Conservation (phyloP, 2,113 vertebrate genomes). For the Limanda limanda region DNA sequence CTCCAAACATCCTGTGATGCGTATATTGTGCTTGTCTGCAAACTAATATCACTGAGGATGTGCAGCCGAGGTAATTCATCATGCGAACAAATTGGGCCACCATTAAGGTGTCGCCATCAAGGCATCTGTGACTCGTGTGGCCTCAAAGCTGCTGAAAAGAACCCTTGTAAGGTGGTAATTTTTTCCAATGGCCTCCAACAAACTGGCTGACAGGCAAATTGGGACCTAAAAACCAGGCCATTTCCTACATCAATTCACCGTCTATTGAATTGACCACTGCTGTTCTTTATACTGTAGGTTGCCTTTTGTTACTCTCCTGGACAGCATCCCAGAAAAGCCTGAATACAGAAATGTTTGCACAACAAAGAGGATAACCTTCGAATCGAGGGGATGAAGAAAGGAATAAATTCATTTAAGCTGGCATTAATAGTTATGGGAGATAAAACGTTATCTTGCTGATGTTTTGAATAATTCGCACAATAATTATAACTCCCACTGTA, state of each 20-base stretch:
- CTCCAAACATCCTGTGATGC: slow-evolving; percentile 12
- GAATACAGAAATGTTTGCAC: slow-evolving; percentile 13
- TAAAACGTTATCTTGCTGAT: not conserved
- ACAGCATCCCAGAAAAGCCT: slow-evolving; percentile 14
- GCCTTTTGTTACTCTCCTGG: slow-evolving; percentile 4
- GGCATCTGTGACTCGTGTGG: slow-evolving; percentile 31
- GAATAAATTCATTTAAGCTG: not conserved
- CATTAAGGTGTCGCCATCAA: slow-evolving; percentile 24
- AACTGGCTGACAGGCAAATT: slow-evolving; percentile 45
- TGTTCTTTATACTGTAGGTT: slow-evolving; percentile 13
- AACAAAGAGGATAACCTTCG: not conserved
- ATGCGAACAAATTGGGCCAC: slow-evolving; percentile 47
- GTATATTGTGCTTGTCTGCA: slow-evolving; percentile 20
- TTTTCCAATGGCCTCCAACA: slow-evolving; percentile 22
- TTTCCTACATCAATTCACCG: slow-evolving; percentile 26
- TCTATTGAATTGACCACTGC: slow-evolving; percentile 1
- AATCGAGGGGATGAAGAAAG: not conserved
- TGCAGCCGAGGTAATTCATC: slow-evolving; percentile 50
- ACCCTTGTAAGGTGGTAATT: slow-evolving; percentile 39
- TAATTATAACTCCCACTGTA: not conserved
- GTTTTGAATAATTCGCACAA: not conserved
- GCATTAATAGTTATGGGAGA: too few species aligned
- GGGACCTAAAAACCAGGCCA: slow-evolving; percentile 26
- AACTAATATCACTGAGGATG: slow-evolving; percentile 31
- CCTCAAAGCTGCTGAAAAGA: slow-evolving; percentile 46